A percentile compares a stretch with the other conserved stretches of the same genome.
phyloP scores from a whole-genome alignment of 2,888 invertebrate genomes.

The Euclidia mi region DNA sequence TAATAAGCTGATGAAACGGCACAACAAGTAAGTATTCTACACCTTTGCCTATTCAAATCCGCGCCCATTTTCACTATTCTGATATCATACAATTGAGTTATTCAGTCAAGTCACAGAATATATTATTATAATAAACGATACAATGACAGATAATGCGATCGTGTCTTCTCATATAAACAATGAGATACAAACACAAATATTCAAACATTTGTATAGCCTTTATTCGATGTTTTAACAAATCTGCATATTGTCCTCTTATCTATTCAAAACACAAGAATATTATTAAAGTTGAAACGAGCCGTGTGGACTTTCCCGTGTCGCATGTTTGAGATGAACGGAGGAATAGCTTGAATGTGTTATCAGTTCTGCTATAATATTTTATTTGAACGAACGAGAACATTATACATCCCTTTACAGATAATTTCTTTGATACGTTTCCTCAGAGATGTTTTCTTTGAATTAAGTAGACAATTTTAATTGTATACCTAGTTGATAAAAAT shows the following conservation, averaged over 20 bases:
- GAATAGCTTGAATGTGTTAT: not conserved
- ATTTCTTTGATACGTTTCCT: no score
- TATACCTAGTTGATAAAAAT: no score
- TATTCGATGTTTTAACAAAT: slow-evolving; percentile 48
- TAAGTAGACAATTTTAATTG: no score
- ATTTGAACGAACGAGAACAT: no score
- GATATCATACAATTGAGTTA: not conserved
- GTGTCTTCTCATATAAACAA: slow-evolving; percentile 44
- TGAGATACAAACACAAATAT: slow-evolving; percentile 38
- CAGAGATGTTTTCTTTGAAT: no score
- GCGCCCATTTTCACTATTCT: no score
- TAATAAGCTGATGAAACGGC: no score
- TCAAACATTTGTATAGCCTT: slow-evolving; percentile 28
- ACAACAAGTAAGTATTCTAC: no score
- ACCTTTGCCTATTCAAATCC: no score
- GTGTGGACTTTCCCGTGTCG: slow-evolving; percentile 19
- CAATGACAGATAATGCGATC: slow-evolving; percentile 32
- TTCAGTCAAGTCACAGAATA: slow-evolving; percentile 15
- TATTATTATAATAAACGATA: slow-evolving; percentile 28
- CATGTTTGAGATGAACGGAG: slow-evolving; percentile 19
- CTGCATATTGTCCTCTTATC: slow-evolving; percentile 45
- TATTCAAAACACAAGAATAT: slow-evolving; percentile 30
- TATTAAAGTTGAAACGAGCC: slow-evolving; percentile 14
- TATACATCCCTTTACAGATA: no score
- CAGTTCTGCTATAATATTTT: no score